phyloP scores from a whole-genome alignment of 2,113 vertebrate species.

The Echinops telfairi region DNA sequence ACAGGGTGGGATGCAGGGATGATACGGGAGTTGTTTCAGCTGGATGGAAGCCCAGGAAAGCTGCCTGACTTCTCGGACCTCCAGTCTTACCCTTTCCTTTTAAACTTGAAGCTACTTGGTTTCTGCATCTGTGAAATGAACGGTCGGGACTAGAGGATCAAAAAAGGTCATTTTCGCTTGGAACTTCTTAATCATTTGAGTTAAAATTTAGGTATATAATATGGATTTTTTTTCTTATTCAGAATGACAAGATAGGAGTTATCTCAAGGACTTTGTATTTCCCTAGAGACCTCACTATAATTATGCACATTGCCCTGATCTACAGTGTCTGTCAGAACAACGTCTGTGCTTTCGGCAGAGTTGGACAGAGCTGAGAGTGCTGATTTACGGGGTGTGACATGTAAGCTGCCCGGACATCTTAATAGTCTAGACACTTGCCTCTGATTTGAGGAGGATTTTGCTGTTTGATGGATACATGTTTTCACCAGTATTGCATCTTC shows the following conservation, averaged over 20 bases:
- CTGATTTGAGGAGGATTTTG: no score
- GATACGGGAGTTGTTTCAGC: neutral
- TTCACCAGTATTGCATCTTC: no score
- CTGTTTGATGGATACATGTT: no score
- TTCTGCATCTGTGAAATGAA: slow-evolving; percentile 6
- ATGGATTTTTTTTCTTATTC: neutral
- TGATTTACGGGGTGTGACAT: no score
- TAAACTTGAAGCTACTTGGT: neutral
- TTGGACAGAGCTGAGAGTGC: no score
- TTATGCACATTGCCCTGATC: no score
- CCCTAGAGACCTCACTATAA: no score
- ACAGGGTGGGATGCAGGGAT: no score
- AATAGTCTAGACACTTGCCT: no score
- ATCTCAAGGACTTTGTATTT: neutral
- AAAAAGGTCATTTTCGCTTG: neutral
- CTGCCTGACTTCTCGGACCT: neutral
- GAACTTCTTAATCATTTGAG: neutral
- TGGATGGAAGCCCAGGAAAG: neutral
- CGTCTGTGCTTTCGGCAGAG: no score
- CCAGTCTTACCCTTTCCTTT: neutral
- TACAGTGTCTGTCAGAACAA: no score
- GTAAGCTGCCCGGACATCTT: no score
- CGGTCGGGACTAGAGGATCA: neutral
- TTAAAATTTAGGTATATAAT: neutral
- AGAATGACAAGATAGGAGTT: neutral